Evolutionary conservation across 2,113 vertebrate genomes (phyloP).

Genomic region (Cyanoderma ruficeps): DNA sequence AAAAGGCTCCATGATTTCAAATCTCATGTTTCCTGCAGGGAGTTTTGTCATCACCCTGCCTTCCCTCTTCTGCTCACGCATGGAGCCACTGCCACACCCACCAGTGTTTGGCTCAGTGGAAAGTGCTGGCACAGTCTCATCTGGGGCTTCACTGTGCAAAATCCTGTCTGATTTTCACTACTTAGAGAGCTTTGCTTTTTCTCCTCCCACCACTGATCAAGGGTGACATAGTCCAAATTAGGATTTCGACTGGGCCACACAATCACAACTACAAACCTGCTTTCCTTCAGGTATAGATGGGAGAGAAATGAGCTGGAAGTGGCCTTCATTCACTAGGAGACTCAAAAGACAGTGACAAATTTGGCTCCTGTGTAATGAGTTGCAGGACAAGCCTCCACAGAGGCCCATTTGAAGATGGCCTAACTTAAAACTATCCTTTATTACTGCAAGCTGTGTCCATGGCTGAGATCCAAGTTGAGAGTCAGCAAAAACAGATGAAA

Average conservation of each 20-base stretch:
- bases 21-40: not conserved
- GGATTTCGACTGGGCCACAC: not conserved
- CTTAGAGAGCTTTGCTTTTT: not conserved
- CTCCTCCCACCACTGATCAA: not conserved
- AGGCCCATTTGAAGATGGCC: not conserved
- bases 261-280: not conserved
- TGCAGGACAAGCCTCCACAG: not conserved
- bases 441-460: slow-evolving; percentile 7
- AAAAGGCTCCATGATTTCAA: not conserved
- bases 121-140: not conserved
- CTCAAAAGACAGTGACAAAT: not conserved
- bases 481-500: slow-evolving; percentile 51
- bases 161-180: rapidly evolving
- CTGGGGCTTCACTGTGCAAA: not conserved
- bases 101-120: rapidly evolving
- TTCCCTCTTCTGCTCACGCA: not conserved
- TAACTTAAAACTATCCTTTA: not conserved
- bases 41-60: not conserved
- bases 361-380: not conserved
- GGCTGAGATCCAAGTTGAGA: slow-evolving; percentile 36
- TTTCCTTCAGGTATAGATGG: not conserved
- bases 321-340: not conserved
- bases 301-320: not conserved
- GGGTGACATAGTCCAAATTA: not conserved
- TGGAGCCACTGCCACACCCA: not conserved